Percentiles rank a stretch among this genome's conserved stretches.
These are phyloP conservation scores for Rostratula benghalensis DNA, from an alignment of 2,113 vertebrate species.

Conservation along the genomic window DNA sequence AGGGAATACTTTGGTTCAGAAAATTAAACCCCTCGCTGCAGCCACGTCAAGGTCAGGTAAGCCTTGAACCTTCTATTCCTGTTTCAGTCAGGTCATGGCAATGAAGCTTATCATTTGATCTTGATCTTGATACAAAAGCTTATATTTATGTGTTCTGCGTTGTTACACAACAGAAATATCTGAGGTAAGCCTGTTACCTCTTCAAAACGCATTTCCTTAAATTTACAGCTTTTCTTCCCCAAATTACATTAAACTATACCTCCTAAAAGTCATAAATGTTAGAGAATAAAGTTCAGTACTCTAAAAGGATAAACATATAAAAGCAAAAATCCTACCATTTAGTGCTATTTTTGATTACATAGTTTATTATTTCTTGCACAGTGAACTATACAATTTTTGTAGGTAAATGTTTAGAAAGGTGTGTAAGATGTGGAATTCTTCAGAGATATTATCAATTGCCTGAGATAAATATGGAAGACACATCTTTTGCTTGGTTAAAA, in stretches of 20 bases:
- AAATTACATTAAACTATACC: neutral
- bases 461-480: neutral
- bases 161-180: neutral
- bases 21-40: constrained; percentile 92
- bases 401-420: neutral
- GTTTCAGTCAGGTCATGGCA: neutral
- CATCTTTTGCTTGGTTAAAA: neutral
- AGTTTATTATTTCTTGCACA: neutral
- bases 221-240: neutral
- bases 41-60: constrained; percentile 91
- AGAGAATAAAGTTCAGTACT: neutral
- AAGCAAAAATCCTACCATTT: neutral
- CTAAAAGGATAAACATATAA: neutral
- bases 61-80: neutral
- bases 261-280: neutral
- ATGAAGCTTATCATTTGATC: neutral
- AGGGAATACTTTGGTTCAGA: constrained; percentile 89
- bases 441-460: neutral
- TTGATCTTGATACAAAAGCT: neutral
- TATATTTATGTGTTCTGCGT: neutral
- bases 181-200: neutral
- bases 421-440: neutral
- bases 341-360: neutral
- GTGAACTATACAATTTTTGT: neutral
- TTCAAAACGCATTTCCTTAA: neutral